These are phyloP conservation scores for Choloepus didactylus DNA, from an alignment of 2,797 vertebrate species.

Conservation along the genomic window DNA sequence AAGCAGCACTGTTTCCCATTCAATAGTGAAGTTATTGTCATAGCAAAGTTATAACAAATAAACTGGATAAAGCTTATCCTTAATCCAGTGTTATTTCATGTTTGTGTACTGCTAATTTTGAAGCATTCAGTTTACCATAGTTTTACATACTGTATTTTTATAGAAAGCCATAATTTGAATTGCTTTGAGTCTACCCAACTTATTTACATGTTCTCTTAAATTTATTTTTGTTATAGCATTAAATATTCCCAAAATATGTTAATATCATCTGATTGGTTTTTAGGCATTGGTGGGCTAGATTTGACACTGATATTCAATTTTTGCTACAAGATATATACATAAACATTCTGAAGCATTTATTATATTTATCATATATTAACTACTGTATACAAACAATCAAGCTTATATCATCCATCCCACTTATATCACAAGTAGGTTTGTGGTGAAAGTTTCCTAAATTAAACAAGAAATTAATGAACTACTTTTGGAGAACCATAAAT, in stretches of 20 bases:
- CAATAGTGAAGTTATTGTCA: slow-evolving; percentile 79
- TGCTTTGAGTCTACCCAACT: slow-evolving; percentile 26
- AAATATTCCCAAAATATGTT: not conserved
- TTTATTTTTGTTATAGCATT: slow-evolving; percentile 1
- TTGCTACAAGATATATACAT: not conserved
- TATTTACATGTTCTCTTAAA: not conserved
- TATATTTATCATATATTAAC: not conserved
- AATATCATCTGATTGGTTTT: not conserved
- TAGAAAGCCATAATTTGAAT: not conserved
- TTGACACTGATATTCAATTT: not conserved
- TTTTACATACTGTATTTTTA: not conserved
- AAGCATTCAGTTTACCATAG: slow-evolving; percentile 46
- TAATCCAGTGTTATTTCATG: slow-evolving; percentile 53
- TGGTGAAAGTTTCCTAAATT: not conserved
- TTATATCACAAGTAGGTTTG: not conserved
- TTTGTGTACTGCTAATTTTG: slow-evolving; percentile 10
- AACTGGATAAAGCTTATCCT: slow-evolving; percentile 56
- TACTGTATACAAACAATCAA: not conserved
- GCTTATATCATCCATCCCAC: not conserved
- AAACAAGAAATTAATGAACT: not conserved
- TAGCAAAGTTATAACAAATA: slow-evolving; percentile 77
- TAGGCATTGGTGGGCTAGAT: not conserved
- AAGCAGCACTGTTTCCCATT: slow-evolving; percentile 79
- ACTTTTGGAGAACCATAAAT: not conserved
- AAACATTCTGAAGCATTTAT: not conserved